Evolutionary conservation across 1,140 invertebrate genomes (phyloP), one percentile per base, ranked within the genome.

Genomic region (Pseudachorutes palmiensis): DNA sequence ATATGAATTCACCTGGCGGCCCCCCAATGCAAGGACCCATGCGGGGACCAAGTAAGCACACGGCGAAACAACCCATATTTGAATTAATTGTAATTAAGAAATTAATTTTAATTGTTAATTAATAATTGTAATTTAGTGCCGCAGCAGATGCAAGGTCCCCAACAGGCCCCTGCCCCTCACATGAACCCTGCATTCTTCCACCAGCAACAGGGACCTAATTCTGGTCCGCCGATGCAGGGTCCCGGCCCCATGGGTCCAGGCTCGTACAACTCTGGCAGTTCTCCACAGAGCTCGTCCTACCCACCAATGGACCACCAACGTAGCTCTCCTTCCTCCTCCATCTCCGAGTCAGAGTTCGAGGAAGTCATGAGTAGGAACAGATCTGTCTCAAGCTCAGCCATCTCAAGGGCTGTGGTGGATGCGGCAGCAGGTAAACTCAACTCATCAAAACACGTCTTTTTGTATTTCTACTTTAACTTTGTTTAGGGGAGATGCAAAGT

Each of bases 321-420:
- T 30, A 77, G 81, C 30, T 84, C 86, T 70, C 80, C 79, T 2
- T 81, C 84, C 51, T 85, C 88, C 0, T 84, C 84, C 33, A 83
- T 97, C 28, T 88, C 86, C 69, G 95, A 98, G 79, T 88, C 88
- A 70, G 97, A 99, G 82, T 98, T 98, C 80, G 95, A 99, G 80
- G 97, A 99, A 79, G 94, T 98, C 45, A 97, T 99, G 91, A 86
- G 88, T 62, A 84, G 97, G 71, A 99, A 99, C 80, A 84, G 95
- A 70, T 98, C 94, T 14, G 95, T 99, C 1, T 97, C 94, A 9
- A 95, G 92, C 70, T 94, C 90, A 41, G 96, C 97, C 1, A 98
- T 99, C 69, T 91, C 92, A 16, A 82, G 96, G 70, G 97, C 97
- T 16, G 94, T 99, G 16, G 92, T 93, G 41, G 97, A 99, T 81